These are phyloP conservation scores for Micrastur ruficollis DNA, from an alignment of 2,797 vertebrate genomes.

Conservation along the genomic window DNA sequence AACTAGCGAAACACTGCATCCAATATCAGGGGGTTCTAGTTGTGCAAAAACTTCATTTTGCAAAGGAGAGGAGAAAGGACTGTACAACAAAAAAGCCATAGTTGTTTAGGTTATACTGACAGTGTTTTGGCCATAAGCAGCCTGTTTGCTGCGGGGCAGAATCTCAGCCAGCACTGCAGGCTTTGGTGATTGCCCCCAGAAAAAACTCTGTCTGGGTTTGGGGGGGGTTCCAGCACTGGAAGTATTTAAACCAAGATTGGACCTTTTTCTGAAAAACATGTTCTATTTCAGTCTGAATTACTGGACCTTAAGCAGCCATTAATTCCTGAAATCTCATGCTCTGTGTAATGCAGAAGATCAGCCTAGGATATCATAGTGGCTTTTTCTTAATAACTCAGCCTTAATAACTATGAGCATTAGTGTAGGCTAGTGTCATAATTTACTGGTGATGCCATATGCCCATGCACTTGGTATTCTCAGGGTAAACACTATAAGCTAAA, in stretches of 20 bases:
- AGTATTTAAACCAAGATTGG: background rate
- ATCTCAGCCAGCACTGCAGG: background rate
- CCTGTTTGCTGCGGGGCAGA: background rate
- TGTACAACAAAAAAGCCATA: background rate
- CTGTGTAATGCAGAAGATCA: background rate
- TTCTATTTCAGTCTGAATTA: background rate
- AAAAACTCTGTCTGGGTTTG: background rate
- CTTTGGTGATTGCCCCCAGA: background rate
- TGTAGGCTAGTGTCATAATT: background rate
- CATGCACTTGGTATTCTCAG: background rate
- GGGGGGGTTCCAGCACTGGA: background rate
- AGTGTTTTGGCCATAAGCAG: background rate
- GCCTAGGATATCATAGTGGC: background rate
- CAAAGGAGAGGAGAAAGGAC: background rate
- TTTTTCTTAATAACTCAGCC: background rate
- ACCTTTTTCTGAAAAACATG: background rate
- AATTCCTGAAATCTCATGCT: background rate
- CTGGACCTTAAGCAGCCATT: background rate
- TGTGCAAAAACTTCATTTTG: background rate
- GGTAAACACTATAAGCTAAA: background rate
- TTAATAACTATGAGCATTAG: background rate
- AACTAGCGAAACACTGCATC: background rate
- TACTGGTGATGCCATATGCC: background rate
- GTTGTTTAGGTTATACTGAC: background rate
- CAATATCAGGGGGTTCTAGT: background rate